Conservation (phyloP, 2,888 invertebrate species). For the Eumacrocentrus americanus region DNA sequence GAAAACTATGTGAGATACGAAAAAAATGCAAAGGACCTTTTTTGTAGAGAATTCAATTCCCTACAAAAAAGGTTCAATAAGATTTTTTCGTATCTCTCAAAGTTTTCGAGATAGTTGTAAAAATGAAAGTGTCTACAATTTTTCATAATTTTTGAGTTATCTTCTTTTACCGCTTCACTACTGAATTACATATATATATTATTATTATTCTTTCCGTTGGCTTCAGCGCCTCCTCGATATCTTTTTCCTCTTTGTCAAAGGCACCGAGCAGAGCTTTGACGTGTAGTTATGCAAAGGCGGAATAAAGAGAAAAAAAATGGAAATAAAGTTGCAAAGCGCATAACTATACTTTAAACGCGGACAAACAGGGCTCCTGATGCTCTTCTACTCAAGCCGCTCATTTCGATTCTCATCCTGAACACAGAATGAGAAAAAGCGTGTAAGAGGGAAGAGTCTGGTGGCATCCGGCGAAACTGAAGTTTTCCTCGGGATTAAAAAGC, state of each 20-base stretch:
- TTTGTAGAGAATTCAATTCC: too few relatives aligned
- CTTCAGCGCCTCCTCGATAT: neutral
- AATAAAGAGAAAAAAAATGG: neutral
- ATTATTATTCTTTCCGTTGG: neutral
- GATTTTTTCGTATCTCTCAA: too few relatives aligned
- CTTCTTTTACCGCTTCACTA: too few relatives aligned
- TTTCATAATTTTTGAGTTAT: too few relatives aligned
- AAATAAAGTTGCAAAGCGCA: neutral
- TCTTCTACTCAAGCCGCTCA: slow-evolving; percentile 33
- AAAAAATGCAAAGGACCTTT: too few relatives aligned
- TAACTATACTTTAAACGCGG: neutral
- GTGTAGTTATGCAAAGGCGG: neutral
- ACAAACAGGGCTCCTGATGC: slow-evolving; percentile 13
- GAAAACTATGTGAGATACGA: too few relatives aligned
- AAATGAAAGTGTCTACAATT: too few relatives aligned
- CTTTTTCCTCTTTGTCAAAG: neutral
- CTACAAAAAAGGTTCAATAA: too few relatives aligned
- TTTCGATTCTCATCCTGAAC: slow-evolving; percentile 26
- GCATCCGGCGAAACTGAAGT: slow-evolving; percentile 35
- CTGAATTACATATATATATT: neutral
- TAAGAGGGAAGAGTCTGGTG: slow-evolving; percentile 12
- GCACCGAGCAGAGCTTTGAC: neutral
- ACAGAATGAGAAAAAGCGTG: neutral
- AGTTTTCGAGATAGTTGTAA: too few relatives aligned
- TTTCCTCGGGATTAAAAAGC: slow-evolving; percentile 42